phyloP scores from a whole-genome alignment of 2,888 invertebrate genomes.

The Metacarcinus magister region DNA sequence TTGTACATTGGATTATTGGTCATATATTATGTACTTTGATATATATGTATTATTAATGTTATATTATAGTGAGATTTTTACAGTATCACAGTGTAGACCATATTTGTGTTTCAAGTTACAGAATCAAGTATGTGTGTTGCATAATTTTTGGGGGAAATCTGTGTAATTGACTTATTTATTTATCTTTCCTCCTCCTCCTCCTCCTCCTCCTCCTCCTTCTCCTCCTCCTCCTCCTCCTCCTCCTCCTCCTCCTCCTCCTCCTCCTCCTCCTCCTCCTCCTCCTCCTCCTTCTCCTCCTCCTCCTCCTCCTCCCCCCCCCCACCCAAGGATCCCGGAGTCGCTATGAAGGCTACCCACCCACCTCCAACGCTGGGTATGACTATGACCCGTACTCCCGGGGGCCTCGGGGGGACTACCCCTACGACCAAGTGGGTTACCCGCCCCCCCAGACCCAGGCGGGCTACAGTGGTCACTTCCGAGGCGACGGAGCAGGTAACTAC shows the following conservation, averaged over 20 bases:
- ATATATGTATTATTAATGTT: neutral
- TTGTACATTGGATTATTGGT: neutral
- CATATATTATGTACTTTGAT: neutral
- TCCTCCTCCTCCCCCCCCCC: no score
- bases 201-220: neutral
- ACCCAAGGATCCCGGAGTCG: conserved; percentile 77
- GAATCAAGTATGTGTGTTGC: neutral
- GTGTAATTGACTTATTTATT: neutral
- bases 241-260: neutral
- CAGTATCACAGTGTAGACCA: neutral
- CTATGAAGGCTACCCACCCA: conserved; percentile 78
- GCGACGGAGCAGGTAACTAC: conserved; percentile 81
- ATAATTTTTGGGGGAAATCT: neutral
- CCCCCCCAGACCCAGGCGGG: conserved; percentile 70
- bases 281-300: neutral
- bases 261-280: neutral
- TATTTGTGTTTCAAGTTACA: neutral
- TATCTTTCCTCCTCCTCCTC: neutral
- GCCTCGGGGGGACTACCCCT: conserved; percentile 75
- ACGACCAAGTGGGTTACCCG: conserved; percentile 76
- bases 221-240: neutral
- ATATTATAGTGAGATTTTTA: neutral
- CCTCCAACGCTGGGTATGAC: conserved; percentile 76
- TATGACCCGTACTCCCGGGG: conserved; percentile 80
- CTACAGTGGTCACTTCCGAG: conserved; percentile 78